Conservation (phyloP, 2,797 vertebrate genomes). For the Spondyliosoma cantharus region DNA sequence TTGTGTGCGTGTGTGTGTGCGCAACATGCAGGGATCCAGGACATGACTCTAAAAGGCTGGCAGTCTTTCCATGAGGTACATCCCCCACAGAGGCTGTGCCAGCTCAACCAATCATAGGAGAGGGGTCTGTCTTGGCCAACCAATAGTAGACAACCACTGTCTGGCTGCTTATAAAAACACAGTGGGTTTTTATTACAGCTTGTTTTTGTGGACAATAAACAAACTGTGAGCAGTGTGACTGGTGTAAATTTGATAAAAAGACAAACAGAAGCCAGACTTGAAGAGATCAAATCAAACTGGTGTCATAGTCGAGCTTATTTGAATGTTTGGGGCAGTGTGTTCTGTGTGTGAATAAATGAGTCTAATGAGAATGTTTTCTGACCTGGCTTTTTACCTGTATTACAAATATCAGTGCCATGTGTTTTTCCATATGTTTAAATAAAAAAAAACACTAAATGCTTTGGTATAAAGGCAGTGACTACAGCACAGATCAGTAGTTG, state of each 20-base stretch:
- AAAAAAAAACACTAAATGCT: neutral
- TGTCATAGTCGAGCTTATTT: neutral
- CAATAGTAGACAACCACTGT: slow-evolving; percentile 65
- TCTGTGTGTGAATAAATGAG: slow-evolving; percentile 9
- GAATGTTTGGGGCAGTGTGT: neutral
- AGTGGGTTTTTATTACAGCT: slow-evolving; percentile 9
- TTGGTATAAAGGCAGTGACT: neutral
- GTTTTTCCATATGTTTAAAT: neutral
- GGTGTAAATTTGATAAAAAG: slow-evolving; percentile 16
- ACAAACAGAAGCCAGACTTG: slow-evolving; percentile 6
- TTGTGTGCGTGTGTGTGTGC: slow-evolving; percentile 2
- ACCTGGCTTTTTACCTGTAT: neutral
- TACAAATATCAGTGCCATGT: neutral
- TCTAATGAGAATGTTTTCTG: neutral
- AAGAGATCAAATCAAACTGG: slow-evolving; percentile 16
- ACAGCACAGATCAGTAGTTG: neutral
- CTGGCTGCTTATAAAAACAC: slow-evolving; percentile 7
- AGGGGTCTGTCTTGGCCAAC: slow-evolving; percentile 72
- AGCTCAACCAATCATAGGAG: slow-evolving; percentile 74
- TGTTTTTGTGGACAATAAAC: slow-evolving; percentile 2
- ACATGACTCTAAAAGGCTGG: slow-evolving; percentile 36
- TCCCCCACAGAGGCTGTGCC: slow-evolving; percentile 13
- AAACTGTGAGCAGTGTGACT: neutral
- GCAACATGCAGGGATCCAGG: neutral
- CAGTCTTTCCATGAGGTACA: slow-evolving; percentile 41